These are phyloP conservation scores for Cydia strobilella DNA, from an alignment of 1,140 invertebrate genomes.

Conservation along the genomic window DNA sequence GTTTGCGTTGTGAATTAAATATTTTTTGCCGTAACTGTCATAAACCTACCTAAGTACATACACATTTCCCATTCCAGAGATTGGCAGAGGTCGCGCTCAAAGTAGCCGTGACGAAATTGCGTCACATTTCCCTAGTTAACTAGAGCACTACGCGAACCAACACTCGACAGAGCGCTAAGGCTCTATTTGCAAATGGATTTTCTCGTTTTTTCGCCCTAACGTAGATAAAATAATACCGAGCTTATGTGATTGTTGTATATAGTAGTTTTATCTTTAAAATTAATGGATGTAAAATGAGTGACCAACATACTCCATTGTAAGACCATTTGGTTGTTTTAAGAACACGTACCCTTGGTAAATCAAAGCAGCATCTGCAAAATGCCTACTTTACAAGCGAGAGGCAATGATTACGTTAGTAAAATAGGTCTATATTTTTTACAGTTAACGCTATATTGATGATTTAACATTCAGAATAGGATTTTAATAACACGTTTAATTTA, in stretches of 20 bases:
- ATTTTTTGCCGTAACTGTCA: background rate
- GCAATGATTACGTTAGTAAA: no score
- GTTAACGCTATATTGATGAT: no score
- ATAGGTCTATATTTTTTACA: no score
- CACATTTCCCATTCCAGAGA: conserved; percentile 15
- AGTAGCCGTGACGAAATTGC: conserved; percentile 26
- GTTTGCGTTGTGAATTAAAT: background rate
- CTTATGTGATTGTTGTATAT: background rate
- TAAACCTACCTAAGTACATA: background rate
- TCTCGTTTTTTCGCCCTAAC: background rate
- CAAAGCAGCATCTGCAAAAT: background rate
- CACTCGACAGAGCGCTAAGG: conserved; percentile 24
- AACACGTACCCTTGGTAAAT: background rate
- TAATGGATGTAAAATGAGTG: background rate
- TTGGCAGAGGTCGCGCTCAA: conserved; percentile 30
- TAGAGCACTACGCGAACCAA: conserved; percentile 30
- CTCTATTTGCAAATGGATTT: conserved; percentile 32
- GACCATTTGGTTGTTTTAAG: no score
- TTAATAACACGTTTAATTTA: no score
- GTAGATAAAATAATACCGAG: background rate
- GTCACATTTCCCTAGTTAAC: conserved; percentile 29
- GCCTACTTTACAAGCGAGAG: no score
- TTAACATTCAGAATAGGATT: background rate
- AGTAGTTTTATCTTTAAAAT: background rate
- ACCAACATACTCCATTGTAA: no score